Evolutionary conservation across 2,113 vertebrate species (phyloP).

Genomic region (Otus sunia): DNA sequence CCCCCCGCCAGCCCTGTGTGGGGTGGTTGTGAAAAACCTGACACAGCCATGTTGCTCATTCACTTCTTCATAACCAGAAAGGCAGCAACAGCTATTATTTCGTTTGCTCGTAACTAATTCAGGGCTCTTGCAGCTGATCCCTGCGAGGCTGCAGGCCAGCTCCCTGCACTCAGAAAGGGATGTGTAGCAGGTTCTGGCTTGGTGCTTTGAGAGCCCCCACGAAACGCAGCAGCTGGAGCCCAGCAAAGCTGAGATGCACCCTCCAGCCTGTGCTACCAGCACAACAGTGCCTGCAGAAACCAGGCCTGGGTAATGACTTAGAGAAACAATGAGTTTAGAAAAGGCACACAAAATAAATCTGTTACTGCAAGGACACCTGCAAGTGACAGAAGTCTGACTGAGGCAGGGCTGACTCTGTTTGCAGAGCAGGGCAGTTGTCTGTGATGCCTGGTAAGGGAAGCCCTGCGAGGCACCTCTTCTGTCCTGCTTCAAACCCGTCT

Average conservation of each 20-base stretch:
- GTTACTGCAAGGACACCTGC: neutral
- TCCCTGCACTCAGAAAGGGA: accelerated
- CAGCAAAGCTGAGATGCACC: too few relatives aligned
- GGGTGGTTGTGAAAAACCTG: neutral
- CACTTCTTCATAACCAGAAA: neutral
- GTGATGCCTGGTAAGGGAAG: neutral
- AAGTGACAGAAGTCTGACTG: neutral
- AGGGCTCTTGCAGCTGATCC: neutral
- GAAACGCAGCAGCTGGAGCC: neutral
- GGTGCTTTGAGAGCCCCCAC: neutral
- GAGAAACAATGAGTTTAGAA: neutral
- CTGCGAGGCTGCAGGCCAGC: neutral
- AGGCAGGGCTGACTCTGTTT: neutral
- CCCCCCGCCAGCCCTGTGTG: neutral
- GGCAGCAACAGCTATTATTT: neutral
- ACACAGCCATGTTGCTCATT: neutral
- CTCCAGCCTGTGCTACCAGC: neutral
- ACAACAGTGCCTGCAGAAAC: neutral
- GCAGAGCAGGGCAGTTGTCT: neutral
- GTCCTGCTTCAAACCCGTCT: neutral
- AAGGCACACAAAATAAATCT: neutral
- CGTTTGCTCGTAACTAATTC: neutral
- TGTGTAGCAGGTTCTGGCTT: neutral
- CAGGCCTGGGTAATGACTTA: neutral
- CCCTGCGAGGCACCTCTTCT: neutral